Conservation (phyloP, 2,113 vertebrate species). For the Natator depressus region DNA sequence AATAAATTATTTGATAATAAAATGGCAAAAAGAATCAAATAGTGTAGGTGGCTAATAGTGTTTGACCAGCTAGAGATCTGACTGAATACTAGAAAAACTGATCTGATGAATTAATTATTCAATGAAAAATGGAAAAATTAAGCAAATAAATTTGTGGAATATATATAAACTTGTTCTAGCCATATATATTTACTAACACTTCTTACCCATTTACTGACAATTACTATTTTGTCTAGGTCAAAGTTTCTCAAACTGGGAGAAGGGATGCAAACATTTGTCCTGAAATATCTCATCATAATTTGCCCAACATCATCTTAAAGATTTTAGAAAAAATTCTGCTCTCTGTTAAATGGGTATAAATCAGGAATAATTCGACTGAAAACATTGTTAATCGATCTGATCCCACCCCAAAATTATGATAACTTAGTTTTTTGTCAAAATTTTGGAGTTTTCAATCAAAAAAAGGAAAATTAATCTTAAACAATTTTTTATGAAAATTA, state of each 20-base stretch:
- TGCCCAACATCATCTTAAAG: neutral
- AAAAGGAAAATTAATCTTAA: fast-evolving
- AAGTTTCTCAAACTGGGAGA: neutral
- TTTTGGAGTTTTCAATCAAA: neutral
- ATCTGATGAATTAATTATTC: conserved; percentile 68
- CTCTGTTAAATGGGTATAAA: neutral
- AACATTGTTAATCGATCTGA: neutral
- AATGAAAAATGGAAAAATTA: conserved; percentile 62
- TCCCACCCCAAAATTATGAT: neutral
- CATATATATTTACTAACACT: conserved; percentile 53
- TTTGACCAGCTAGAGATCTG: conserved; percentile 57
- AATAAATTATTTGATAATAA: conserved; percentile 68
- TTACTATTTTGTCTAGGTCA: conserved; percentile 33
- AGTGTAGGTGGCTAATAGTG: conserved; percentile 57
- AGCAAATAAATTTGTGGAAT: conserved; percentile 65
- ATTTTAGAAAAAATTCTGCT: neutral
- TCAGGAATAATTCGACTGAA: neutral
- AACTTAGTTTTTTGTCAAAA: neutral
- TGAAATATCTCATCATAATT: neutral
- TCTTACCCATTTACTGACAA: neutral
- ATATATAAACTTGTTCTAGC: conserved; percentile 63
- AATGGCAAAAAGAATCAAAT: conserved; percentile 65
- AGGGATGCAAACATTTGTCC: neutral
- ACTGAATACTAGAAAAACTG: conserved; percentile 61
- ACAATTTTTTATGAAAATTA: neutral